phyloP scores from a whole-genome alignment of 2,888 invertebrate genomes.

The Tridacna crocea region DNA sequence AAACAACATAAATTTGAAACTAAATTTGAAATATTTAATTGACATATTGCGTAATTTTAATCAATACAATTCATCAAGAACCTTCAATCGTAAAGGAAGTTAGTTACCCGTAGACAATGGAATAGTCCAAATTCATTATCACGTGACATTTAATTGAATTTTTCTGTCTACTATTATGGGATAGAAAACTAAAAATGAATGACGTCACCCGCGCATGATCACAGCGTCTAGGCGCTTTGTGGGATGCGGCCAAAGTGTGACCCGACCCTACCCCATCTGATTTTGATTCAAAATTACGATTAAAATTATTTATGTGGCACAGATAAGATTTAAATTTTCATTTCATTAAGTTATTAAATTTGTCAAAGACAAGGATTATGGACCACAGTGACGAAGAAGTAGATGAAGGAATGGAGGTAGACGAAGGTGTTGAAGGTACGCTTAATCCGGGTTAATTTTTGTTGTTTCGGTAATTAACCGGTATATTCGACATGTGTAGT shows the following conservation, averaged over 20 bases:
- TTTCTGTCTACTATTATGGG: conserved; percentile 72
- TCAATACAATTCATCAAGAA: too few species aligned
- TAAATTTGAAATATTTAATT: too few species aligned
- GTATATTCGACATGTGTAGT: not conserved
- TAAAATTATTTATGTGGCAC: not conserved
- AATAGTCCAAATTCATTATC: conserved; percentile 44
- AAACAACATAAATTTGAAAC: too few species aligned
- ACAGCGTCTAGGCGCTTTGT: conserved; percentile 42
- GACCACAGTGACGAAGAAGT: conserved; percentile 72
- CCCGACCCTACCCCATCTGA: not conserved
- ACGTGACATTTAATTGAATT: conserved; percentile 41
- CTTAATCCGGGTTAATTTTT: conserved; percentile 51
- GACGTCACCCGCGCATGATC: conserved; percentile 80
- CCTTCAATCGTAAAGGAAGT: too few species aligned
- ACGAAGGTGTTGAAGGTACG: conserved; percentile 70
- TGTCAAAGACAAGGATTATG: conserved; percentile 46
- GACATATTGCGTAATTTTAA: too few species aligned
- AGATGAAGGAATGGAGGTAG: conserved; percentile 76
- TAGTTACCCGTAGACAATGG: not conserved
- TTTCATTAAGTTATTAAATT: not conserved
- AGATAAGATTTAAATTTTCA: not conserved
- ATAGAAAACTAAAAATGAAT: conserved; percentile 74
- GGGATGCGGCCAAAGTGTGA: conserved; percentile 55
- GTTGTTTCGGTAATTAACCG: conserved; percentile 17
- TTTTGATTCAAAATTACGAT: not conserved